These are phyloP conservation scores for Dolomedes plantarius DNA, from an alignment of 2,888 invertebrate genomes.

Conservation along the genomic window DNA sequence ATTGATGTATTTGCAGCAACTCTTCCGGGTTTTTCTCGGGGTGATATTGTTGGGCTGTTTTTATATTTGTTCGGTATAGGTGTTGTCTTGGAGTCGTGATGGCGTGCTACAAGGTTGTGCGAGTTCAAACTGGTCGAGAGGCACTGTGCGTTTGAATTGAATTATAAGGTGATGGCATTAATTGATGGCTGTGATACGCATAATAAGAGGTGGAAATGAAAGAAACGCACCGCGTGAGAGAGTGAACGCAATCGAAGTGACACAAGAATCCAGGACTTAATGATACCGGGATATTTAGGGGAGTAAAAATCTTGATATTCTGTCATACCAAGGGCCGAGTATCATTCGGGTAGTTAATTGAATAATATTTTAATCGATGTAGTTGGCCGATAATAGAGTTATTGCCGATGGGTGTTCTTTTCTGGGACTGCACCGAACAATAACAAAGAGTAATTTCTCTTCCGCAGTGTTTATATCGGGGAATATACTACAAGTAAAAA, in stretches of 20 bases:
- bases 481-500: no score
- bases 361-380: no score
- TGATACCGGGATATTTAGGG: not conserved
- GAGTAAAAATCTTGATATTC: no score
- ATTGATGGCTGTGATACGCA: not conserved
- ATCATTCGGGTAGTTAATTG: no score
- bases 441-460: no score
- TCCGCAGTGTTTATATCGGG: no score
- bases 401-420: no score
- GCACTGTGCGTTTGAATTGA: not conserved
- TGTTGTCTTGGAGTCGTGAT: slow-evolving; percentile 15
- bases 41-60: not conserved
- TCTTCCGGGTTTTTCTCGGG: slow-evolving; percentile 49
- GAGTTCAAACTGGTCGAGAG: not conserved
- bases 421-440: no score
- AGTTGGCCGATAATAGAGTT: no score
- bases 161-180: slow-evolving; percentile 16
- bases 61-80: not conserved
- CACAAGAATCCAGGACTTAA: not conserved
- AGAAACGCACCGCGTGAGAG: not conserved
- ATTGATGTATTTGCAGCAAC: slow-evolving; percentile 22
- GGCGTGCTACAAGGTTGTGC: not conserved
- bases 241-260: not conserved
- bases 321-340: no score
- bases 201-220: not conserved